Evolutionary conservation across 2,113 vertebrate species (phyloP), one percentile per base, ranked within the genome.

Genomic region (Probosciger aterrimus): DNA sequence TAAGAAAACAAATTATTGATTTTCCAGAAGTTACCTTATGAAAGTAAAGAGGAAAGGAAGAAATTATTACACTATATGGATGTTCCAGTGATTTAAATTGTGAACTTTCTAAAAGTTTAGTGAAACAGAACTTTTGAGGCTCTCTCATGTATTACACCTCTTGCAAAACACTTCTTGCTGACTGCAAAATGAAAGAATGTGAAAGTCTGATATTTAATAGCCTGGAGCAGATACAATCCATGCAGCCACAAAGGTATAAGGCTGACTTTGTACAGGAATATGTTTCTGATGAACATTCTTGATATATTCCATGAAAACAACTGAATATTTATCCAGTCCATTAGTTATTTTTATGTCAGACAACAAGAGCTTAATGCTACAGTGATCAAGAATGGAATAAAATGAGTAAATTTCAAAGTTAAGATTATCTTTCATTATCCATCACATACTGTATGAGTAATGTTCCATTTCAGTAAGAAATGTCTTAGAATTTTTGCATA

Each of bases 201-300:
- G 35, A 90, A 87, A 22, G 49, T 65, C 81, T 95, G 67, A 82
- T 95, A 77, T 82, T 85, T 92, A 92, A 73, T 59, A 86, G 63
- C 57, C 90, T 90, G 53, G 22, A 94, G 85, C 33, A 86, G 18
- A 30, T 85, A 55, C 6, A 24, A 73, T 65, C 74, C 47, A 44
- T 50, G 81, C 9, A 92, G 50, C 14, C 49, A 46, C 77, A 89
- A 88, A 95, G 27, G 30, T 82, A 33, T 86, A 62, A 84, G 55
- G 13, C 37, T 92, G 83, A 67, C n/a, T 50, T 4, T 0, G 0
- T 37, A 70, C 28, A 57, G 39, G 75, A 82, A 59, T 73, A 69
- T 23, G 14, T 63, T 89, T 84, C n/a, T 67, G 43, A 68, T 79
- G 70, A 94, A 53, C 18, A n/a, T 82, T 93, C 67, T 69, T 80